Percentiles rank a stretch among this genome's conserved stretches.
Evolutionary conservation across 2,888 invertebrate genomes (phyloP).

Genomic region (Drosophila kanekoi): DNA sequence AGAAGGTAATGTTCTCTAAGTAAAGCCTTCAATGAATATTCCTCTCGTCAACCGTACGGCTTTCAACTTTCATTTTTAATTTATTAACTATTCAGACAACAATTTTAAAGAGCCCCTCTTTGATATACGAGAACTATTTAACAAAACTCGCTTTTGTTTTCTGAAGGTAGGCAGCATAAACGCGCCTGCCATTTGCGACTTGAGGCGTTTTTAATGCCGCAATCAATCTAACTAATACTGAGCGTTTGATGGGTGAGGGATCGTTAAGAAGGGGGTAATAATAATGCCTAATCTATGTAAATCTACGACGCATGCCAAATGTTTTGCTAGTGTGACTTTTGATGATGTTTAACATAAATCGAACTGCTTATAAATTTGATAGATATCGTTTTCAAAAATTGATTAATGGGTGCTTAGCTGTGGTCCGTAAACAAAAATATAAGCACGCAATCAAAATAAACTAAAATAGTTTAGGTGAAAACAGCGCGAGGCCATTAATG

Average conservation of each 20-base stretch:
- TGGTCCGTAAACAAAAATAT: constrained; percentile 35
- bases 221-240: constrained; percentile 53
- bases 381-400: constrained; percentile 70
- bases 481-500: constrained; percentile 68
- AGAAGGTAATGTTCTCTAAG: no score
- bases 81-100: constrained; percentile 9
- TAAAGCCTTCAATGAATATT: no score
- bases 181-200: constrained; percentile 38
- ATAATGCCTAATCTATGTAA: constrained; percentile 69
- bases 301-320: constrained; percentile 74
- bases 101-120: constrained; percentile 9
- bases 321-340: constrained; percentile 72
- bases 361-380: constrained; percentile 75
- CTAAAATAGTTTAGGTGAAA: constrained; percentile 72
- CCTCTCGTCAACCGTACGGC: no score
- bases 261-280: constrained; percentile 11
- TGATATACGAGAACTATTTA: constrained; percentile 31
- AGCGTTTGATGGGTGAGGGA: background rate
- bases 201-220: constrained; percentile 51
- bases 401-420: constrained; percentile 68
- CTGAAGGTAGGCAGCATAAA: background rate
- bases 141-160: constrained; percentile 29
- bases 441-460: constrained; percentile 25
- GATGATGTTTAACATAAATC: constrained; percentile 79
- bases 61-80: constrained; percentile 20